Conservation (phyloP, 2,113 vertebrate species). For the Protobothrops flavoviridis region DNA sequence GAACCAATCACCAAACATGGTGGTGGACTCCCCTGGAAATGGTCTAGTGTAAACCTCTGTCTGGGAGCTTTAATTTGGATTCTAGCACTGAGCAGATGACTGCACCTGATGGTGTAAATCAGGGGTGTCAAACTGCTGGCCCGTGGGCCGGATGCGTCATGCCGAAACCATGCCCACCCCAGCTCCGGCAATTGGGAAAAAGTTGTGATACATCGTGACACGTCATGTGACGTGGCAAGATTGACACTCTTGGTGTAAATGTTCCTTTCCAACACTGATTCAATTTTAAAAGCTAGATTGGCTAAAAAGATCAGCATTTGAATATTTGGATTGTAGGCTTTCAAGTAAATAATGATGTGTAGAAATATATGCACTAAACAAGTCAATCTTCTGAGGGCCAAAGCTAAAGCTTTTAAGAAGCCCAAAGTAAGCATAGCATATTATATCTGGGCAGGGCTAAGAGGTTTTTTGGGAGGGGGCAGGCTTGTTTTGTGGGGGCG, state of each 20-base stretch:
- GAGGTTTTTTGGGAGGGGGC: too few relatives aligned
- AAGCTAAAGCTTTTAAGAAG: neutral
- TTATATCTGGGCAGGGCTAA: neutral
- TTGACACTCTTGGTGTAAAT: neutral
- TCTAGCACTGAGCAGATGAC: neutral
- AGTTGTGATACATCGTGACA: too few relatives aligned
- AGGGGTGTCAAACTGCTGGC: too few relatives aligned
- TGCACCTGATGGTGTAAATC: neutral
- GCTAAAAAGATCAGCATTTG: neutral
- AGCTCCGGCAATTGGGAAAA: too few relatives aligned
- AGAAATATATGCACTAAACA: neutral
- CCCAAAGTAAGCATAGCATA: neutral
- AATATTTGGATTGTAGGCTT: neutral
- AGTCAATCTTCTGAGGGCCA: neutral
- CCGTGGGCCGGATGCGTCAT: too few relatives aligned
- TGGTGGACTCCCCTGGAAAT: neutral
- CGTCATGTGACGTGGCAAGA: too few relatives aligned
- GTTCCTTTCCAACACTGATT: neutral
- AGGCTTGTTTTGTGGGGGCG: neutral
- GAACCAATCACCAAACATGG: neutral
- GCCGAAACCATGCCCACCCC: too few relatives aligned
- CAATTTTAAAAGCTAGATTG: neutral
- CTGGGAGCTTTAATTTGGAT: neutral
- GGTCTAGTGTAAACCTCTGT: neutral
- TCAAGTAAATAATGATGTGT: neutral